These are phyloP conservation scores for Nasonia oneida DNA, from an alignment of 2,888 invertebrate genomes.

Conservation along the genomic window DNA sequence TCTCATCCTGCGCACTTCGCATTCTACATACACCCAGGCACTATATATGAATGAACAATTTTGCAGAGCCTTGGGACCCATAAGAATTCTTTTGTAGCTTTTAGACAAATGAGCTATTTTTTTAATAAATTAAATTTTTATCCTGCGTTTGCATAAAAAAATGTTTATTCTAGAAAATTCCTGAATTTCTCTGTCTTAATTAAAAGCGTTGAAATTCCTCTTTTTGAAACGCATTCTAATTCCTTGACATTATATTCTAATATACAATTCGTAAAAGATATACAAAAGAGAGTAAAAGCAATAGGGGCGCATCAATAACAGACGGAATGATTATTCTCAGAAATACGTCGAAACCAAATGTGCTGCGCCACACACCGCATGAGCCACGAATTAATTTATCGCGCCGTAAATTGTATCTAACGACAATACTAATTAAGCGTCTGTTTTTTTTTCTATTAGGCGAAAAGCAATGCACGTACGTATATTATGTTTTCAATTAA, in stretches of 20 bases:
- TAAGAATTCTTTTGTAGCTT: background rate
- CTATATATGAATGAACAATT: slow-evolving; percentile 14
- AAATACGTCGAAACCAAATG: background rate
- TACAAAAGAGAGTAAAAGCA: background rate
- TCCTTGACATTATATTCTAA: too few relatives aligned
- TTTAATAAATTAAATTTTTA: background rate
- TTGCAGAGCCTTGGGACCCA: slow-evolving; percentile 1
- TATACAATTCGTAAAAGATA: background rate
- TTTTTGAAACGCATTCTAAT: too few relatives aligned
- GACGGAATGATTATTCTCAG: background rate
- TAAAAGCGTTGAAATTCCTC: too few relatives aligned
- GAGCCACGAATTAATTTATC: background rate
- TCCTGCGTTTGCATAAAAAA: too few relatives aligned
- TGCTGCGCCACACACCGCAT: background rate
- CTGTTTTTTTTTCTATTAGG: background rate
- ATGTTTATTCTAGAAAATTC: too few relatives aligned
- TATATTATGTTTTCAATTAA: too few relatives aligned
- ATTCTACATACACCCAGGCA: background rate
- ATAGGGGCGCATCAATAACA: background rate
- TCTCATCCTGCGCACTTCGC: background rate
- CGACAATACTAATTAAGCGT: background rate
- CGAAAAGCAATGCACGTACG: background rate
- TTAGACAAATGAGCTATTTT: background rate
- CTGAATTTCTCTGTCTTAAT: too few relatives aligned
- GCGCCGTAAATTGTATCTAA: slow-evolving; percentile 1